These are phyloP conservation scores for Hoplostethus mediterraneus DNA, from an alignment of 2,797 vertebrate genomes.

Conservation along the genomic window DNA sequence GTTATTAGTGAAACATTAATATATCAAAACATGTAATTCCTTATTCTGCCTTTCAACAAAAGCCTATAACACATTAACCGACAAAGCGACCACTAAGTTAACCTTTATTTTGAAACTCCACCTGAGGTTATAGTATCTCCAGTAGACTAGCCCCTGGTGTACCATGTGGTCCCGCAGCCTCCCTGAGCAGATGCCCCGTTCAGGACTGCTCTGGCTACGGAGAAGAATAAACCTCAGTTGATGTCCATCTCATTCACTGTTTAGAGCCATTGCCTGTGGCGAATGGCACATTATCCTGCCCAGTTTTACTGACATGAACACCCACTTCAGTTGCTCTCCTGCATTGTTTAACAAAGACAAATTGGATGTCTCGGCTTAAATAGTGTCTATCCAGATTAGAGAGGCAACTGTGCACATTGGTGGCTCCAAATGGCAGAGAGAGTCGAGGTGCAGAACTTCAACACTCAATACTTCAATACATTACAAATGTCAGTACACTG, in stretches of 20 bases:
- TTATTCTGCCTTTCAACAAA: constrained; percentile 8
- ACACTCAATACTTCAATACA: no score
- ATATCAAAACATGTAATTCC: not conserved
- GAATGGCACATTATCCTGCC: constrained; percentile 64
- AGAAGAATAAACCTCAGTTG: constrained; percentile 68
- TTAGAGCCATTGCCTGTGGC: constrained; percentile 66
- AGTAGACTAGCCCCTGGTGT: constrained; percentile 25
- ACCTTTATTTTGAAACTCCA: constrained; percentile 34
- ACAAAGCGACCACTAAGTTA: constrained; percentile 2
- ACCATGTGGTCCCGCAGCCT: constrained; percentile 43
- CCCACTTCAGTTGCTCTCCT: no score
- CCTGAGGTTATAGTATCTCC: constrained; percentile 18
- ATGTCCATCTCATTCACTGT: constrained; percentile 69
- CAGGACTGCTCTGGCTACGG: constrained; percentile 39
- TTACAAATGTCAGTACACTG: no score
- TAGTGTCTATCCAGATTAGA: no score
- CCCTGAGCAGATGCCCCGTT: constrained; percentile 55
- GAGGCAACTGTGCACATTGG: no score
- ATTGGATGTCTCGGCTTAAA: no score
- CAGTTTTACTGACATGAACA: no score
- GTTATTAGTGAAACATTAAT: constrained; percentile 27
- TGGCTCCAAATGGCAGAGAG: no score
- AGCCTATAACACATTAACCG: constrained; percentile 32
- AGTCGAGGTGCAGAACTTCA: no score
- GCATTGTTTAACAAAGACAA: no score